Base-by-base conservation (phyloP, 1,140 invertebrate species). In the Trichonephila clavipes region DNA sequence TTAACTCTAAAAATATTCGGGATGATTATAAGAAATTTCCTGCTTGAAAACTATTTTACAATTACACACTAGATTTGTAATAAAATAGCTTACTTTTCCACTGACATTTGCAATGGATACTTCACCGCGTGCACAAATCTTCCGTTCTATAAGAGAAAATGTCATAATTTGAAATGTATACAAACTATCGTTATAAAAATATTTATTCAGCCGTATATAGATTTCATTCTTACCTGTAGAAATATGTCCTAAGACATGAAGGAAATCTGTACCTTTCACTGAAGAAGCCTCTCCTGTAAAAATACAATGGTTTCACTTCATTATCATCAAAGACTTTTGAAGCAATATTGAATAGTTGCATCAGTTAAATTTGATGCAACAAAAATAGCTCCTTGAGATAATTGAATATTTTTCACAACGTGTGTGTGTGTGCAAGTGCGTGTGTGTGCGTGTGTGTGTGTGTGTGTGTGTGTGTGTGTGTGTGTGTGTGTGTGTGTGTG, bases 31-130 rank as follows among this genome's bases (percentile, higher is more conserved):
- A 28, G 28, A 28, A 28, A 28, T 1, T 28, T 28, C 28, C 28
- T 28, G 28, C 1, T 28, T 1, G 28, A 28, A 28, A 28, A 28
- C 28, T 28, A 28, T 28, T 28, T 28, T 28, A 28, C 28, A 1
- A 1, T 28, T 28, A 28, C n/a, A n/a, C n/a, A 28, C 28, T 28
- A 28, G 1, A 28, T 28, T 28, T 77, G 10, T 77, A 7, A 34
- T 8, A 58, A 59, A 7, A 18, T 58, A 34, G 5, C 85, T 87
- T 64, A 87, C 85, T 61, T 87, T 87, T 87, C 85, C 8, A 87
- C 61, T 1, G 1, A 87, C 51, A 87, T 64, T 61, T 62, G 21
- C 24, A 34, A 87, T 87, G 10, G 85, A 34, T 14, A 87, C 85
- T 87, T 24, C 0, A 62, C 4, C n/a, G 62, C 21, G 24, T 87